Evolutionary conservation across 2,797 vertebrate species (phyloP).

Genomic region (Emydoidea blandingii): DNA sequence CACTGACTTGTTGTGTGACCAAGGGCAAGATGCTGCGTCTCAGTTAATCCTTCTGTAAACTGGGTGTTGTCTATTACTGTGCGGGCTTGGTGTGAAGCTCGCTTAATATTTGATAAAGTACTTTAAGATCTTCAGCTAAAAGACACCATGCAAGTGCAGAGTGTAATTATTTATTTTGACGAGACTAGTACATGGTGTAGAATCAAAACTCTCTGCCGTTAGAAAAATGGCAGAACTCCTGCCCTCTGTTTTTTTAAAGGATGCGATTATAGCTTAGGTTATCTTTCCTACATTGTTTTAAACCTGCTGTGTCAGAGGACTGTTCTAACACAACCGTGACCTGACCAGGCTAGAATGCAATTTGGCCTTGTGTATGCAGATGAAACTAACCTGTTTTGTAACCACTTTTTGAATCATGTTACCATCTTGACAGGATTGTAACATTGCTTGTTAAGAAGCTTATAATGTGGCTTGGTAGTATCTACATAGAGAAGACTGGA

Average conservation of each 20-base stretch:
- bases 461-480: background rate
- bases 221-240: background rate
- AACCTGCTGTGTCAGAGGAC: background rate
- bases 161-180: background rate
- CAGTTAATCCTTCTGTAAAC: background rate
- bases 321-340: background rate
- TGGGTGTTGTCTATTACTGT: background rate
- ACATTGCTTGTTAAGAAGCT: background rate
- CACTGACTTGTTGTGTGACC: background rate
- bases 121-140: background rate
- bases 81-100: background rate
- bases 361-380: background rate
- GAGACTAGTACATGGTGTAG: background rate
- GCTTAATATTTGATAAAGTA: constrained; percentile 11
- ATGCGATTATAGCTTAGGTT: background rate
- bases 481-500: background rate
- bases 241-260: background rate
- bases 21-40: background rate
- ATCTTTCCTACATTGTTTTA: background rate
- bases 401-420: background rate
- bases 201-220: background rate
- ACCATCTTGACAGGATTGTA: background rate
- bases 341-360: background rate
- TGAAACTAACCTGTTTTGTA: background rate
- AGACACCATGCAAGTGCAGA: background rate